phyloP scores from a whole-genome alignment of 2,888 invertebrate genomes.

The Philonicus albiceps region DNA sequence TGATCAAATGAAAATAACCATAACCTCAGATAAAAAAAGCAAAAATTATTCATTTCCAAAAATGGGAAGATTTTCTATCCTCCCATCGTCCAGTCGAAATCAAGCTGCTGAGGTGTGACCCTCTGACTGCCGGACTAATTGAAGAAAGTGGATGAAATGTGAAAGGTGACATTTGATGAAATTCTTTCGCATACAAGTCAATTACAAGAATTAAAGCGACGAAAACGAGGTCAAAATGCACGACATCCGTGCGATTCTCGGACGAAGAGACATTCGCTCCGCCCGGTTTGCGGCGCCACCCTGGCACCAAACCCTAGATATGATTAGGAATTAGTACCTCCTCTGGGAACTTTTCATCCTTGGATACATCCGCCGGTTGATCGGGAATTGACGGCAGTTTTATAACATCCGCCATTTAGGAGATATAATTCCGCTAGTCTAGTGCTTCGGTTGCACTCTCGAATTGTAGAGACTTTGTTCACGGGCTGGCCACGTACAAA shows the following conservation, averaged over 20 bases:
- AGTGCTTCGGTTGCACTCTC: background rate
- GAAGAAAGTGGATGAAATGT: slow-evolving; percentile 23
- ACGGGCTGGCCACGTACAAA: background rate
- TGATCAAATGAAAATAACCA: background rate
- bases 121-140: background rate
- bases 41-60: background rate
- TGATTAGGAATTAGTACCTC: slow-evolving; percentile 16
- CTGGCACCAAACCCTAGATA: background rate
- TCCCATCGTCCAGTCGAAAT: background rate
- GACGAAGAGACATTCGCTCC: background rate
- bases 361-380: slow-evolving; percentile 47
- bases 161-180: slow-evolving; percentile 30
- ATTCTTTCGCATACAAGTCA: background rate
- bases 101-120: background rate
- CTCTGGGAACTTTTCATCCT: slow-evolving; percentile 19
- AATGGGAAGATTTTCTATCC: background rate
- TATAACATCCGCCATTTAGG: slow-evolving; percentile 61
- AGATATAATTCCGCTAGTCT: background rate
- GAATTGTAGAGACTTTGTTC: background rate
- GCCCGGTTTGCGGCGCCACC: background rate
- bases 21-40: background rate
- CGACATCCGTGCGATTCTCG: background rate
- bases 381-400: slow-evolving; percentile 53
- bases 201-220: slow-evolving; percentile 8
- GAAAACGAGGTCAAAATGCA: background rate